These are phyloP conservation scores for Montipora efflorescens DNA, from an alignment of 64 coral and sea anemone genomes.

Conservation along the genomic window DNA sequence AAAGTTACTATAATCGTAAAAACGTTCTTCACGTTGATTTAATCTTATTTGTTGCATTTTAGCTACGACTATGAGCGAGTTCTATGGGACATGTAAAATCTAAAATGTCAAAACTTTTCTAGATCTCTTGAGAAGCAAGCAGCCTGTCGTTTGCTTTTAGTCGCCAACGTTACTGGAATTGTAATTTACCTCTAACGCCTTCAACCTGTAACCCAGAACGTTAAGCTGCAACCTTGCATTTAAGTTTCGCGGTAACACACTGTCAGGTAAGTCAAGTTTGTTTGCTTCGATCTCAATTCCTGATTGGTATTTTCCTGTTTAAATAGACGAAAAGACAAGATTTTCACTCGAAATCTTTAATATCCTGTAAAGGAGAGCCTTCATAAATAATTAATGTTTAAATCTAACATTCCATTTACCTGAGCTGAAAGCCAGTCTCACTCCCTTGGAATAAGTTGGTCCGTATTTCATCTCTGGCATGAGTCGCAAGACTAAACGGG, in stretches of 20 bases:
- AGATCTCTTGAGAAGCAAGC: too few species aligned
- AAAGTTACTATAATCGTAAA: too few species aligned
- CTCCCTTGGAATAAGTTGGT: constrained; percentile 72
- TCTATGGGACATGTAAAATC: too few species aligned
- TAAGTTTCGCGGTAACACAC: constrained; percentile 78
- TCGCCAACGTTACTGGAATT: too few species aligned
- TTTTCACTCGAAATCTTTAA: not conserved
- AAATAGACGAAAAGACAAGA: not conserved
- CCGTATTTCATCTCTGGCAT: constrained; percentile 57
- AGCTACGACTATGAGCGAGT: too few species aligned
- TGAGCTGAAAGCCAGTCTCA: constrained; percentile 58
- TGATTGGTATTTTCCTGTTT: constrained; percentile 73
- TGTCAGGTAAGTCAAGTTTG: constrained; percentile 77
- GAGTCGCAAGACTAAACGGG: constrained; percentile 73
- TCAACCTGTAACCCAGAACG: constrained; percentile 53
- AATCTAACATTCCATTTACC: constrained; percentile 32
- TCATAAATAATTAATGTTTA: too few species aligned
- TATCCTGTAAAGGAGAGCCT: too few species aligned
- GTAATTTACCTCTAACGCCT: constrained; percentile 63
- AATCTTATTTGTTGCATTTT: too few species aligned
- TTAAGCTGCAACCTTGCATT: constrained; percentile 64
- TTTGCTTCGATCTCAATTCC: constrained; percentile 82
- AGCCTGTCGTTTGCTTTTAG: too few species aligned
- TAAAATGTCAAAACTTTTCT: too few species aligned
- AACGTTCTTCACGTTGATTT: too few species aligned